A percentile compares a stretch with the other conserved stretches of the same genome.
phyloP scores from a whole-genome alignment of 1,140 invertebrate genomes.

The Drosophila malerkotliana region DNA sequence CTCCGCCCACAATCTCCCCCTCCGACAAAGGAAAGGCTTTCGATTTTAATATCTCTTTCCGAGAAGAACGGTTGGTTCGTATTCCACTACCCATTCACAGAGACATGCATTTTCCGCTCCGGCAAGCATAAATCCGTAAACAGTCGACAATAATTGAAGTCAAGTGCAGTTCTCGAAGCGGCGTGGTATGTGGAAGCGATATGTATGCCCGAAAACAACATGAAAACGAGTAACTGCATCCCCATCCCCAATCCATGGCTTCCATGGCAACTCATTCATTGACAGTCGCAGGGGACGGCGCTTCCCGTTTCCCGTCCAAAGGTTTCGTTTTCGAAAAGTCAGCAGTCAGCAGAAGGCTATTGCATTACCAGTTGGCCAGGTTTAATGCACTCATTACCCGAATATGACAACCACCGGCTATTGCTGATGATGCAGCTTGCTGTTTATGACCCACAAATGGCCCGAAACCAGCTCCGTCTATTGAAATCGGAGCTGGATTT shows the following conservation, averaged over 20 bases:
- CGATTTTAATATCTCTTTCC: conserved; percentile 38
- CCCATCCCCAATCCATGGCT: conserved; percentile 1
- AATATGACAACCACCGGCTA: conserved; percentile 26
- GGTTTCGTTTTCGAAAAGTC: conserved; percentile 33
- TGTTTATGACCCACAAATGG: conserved; percentile 70
- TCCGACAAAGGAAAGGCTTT: conserved; percentile 32
- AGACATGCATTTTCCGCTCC: conserved; percentile 65
- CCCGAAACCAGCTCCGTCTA: conserved; percentile 27
- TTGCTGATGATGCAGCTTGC: conserved; percentile 55
- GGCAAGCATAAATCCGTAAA: conserved; percentile 78
- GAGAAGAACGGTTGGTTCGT: conserved; percentile 13
- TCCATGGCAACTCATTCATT: conserved; percentile 49
- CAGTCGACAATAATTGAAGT: conserved; percentile 73
- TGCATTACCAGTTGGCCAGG: conserved; percentile 53
- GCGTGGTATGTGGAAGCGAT: conserved; percentile 27
- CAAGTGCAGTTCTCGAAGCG: conserved; percentile 57
- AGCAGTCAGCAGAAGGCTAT: conserved; percentile 27
- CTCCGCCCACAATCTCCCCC: conserved; percentile 15
- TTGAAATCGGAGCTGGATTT: conserved; percentile 58
- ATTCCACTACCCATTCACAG: not conserved
- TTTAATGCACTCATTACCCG: conserved; percentile 63
- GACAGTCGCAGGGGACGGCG: conserved; percentile 29
- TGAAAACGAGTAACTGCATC: conserved; percentile 17
- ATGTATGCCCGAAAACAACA: conserved; percentile 21
- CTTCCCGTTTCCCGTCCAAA: conserved; percentile 68